Evolutionary conservation across 2,113 vertebrate genomes (phyloP), one percentile per base, ranked within the genome.

Genomic region (Phalacrocorax carbo): DNA sequence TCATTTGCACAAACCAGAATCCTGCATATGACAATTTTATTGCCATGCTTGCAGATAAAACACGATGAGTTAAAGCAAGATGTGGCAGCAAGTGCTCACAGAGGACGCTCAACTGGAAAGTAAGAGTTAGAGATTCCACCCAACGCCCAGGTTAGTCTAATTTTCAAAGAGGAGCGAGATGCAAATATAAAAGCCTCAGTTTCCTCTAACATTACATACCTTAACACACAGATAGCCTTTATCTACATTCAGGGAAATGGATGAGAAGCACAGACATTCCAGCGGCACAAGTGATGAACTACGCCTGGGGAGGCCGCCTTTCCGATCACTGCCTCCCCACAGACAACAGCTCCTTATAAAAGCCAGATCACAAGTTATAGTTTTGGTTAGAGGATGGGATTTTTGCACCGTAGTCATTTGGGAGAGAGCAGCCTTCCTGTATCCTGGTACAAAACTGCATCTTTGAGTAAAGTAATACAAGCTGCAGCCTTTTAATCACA

Each of bases 241-340:
- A 36, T 54, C 52, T 85, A 1, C 22, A 5, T 40, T n/a, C 36
- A 70, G 60, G 54, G 36, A 80, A 73, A 60, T 2, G 21, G 23
- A 23, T 15, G 54, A 88, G 51, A 66, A 94, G 30, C 30, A 61
- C 70, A 34, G 46, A 76, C 66, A 61, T 10, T 57, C 34, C 60
- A 26, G 40, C 27, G 46, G 7, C 36, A 34, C 34, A 40, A 40
- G 29, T 20, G 44, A 58, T 16, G 5, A 66, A 27, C 12, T 54
- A 38, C 1, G 1, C 3, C 27, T 0, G 0, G 30, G 25, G 15
- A 54, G 11, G 52, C n/a, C 38, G 29, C 65, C n/a, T 42, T 78
- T 21, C 27, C 42, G 15, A 54, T n/a, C 54, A 12, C 42, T 58
- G n/a, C 60, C 66, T 44, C 38, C 30, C 25, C 25, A 22, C 23